Evolutionary conservation across 2,888 invertebrate genomes (phyloP), one percentile per base, ranked within the genome.

Genomic region (Disparrhopalites patrizii): DNA sequence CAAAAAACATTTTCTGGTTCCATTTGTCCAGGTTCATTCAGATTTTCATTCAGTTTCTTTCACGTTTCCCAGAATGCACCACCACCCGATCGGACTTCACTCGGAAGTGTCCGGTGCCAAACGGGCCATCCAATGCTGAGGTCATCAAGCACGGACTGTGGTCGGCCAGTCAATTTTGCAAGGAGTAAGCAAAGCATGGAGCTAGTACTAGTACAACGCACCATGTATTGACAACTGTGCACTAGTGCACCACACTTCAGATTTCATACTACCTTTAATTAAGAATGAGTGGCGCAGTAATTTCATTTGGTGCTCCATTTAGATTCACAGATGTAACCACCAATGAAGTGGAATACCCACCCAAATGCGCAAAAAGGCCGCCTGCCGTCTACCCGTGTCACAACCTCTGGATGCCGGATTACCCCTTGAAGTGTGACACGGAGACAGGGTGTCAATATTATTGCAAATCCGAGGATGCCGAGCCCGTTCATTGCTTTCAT

Each of bases 101-200:
- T n/a, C 65, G 65, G 3, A 73, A 72, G 43, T 43, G 61, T n/a
- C 66, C 63, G 8, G 65, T 69, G 27, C 73, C 72, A 15, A 73
- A 70, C 62, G 71, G 72, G 7, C 73, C 73, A 2, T 63, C 69
- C 2, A 36, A 63, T 15, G 66, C 73, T 18, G 47, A 65, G n/a
- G 63, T 68, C 1, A 64, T 68, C 3, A 68, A 66, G 55, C 56
- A 63, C 52, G 71, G 70, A 18, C 58, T 69, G 47, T 66, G 73
- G 73, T 72, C 72, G 15, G 65, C 67, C 36, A 68, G 66, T 20
- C 73, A 73, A 43, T 69, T 73, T 43, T 69, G 69, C 43, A 63
- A 69, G 20, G 68, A 69, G 68, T 70, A 54, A 51, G 60, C 7
- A 7, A 36, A 10, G 36, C 15, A 36, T 36, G 36, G 7, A 36